phyloP scores from a whole-genome alignment of 2,797 vertebrate species.

The Adelosebastes latens region DNA sequence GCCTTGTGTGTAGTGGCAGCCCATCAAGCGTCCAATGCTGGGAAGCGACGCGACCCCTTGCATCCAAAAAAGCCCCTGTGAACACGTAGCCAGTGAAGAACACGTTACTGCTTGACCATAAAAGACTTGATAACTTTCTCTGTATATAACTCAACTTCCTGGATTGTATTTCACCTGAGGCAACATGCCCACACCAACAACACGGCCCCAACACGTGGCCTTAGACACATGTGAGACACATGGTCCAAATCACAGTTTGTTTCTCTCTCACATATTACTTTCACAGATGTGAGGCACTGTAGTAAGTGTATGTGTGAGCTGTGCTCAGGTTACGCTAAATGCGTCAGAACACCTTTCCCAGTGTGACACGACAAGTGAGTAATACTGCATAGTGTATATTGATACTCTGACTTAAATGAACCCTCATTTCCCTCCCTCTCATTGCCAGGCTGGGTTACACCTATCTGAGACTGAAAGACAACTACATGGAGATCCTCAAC shows the following conservation, averaged over 20 bases:
- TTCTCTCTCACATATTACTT: conserved; percentile 5
- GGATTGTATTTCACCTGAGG: not conserved
- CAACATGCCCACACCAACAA: not conserved
- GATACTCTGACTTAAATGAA: not conserved
- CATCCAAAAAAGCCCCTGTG: no score
- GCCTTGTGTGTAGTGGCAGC: no score
- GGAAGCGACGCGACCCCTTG: no score
- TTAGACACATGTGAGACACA: not conserved
- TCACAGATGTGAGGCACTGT: not conserved
- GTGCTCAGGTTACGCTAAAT: conserved; percentile 23
- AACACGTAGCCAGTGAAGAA: not conserved
- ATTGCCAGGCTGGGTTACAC: conserved; percentile 92
- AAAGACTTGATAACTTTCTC: not conserved
- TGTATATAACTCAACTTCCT: not conserved
- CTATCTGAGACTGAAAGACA: conserved; percentile 94
- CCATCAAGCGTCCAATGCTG: no score
- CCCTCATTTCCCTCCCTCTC: not conserved
- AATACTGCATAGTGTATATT: not conserved
- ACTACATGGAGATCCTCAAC: conserved; percentile 96
- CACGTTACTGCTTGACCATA: not conserved
- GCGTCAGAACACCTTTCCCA: conserved; percentile 6
- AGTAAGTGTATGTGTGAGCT: not conserved
- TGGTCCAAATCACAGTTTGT: not conserved
- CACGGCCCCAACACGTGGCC: not conserved
- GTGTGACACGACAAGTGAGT: not conserved